Base-by-base conservation (phyloP, 2,113 vertebrate species). In the Beaufortia kweichowensis region DNA sequence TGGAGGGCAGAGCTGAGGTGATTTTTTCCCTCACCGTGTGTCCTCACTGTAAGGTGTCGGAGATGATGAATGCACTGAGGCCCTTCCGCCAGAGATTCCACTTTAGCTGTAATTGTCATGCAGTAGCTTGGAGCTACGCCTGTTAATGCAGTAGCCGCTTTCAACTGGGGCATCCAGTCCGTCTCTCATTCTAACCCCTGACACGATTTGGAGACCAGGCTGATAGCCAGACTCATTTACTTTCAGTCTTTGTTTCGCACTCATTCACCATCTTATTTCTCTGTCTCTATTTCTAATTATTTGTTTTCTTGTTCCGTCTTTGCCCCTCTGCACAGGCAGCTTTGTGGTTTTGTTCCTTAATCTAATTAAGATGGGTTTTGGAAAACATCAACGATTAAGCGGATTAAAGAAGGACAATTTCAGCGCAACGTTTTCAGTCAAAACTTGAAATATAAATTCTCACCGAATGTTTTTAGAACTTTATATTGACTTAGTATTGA, bases 1-100 rank as follows among this genome's bases (percentile, higher is more conserved):
- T 79, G 72, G 82, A 84, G 79, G 79, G 67, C 76, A 81, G 65
- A 56, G 66, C 28, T 35, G 33, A 31, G n/a, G 63, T 76, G 73
- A 77, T 67, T 56, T 67, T 33, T 24, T 60, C 74, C 57, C 53
- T 14, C 23, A 24, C 24, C 43, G 46, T 29, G 29, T 76, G 72
- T 76, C 48, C 28, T 68, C 72, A n/a, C n/a, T n/a, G n/a, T 50
- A 65, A 48, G 33, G 33, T 65, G 73, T 29, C 15, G 29, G 53
- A 15, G 68, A 72, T 79, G 72, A 79, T 73, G 50, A 76, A 83
- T 81, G 76, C 55, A 68, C 17, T 31, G 65, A 59, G 29, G 55
- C 64, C 46, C 35, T 39, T 70, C 61, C 41, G 12, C 19, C 24
- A 63, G 76, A 72, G 41, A 78, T 76, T 77, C 26, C 61, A 56